A percentile compares a stretch with the other conserved stretches of the same genome.
These are phyloP conservation scores for Bombyx mori DNA, from an alignment of 1,140 invertebrate species.

Conservation along the genomic window DNA sequence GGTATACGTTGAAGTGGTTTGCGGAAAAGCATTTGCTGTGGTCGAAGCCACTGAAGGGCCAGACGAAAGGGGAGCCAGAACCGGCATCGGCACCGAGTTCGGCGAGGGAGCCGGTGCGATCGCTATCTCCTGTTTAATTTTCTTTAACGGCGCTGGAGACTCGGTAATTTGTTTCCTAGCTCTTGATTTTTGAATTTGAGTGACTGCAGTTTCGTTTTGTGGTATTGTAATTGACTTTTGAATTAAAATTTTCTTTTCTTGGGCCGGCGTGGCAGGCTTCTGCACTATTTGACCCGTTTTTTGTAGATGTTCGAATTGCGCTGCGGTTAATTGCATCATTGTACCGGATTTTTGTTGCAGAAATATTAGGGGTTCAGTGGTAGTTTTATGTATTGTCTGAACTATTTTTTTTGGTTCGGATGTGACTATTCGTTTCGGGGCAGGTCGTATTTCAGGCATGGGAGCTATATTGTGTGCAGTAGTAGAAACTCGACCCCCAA, in stretches of 20 bases:
- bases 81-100: slow-evolving; percentile 9
- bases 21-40: slow-evolving; percentile 16
- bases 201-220: slow-evolving; percentile 26
- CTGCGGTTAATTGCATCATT: slow-evolving; percentile 60
- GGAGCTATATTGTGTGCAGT: slow-evolving; percentile 67
- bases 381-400: slow-evolving; percentile 45
- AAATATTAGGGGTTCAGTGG: slow-evolving; percentile 53
- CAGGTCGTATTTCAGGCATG: slow-evolving; percentile 49
- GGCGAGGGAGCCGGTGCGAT: slow-evolving; percentile 31
- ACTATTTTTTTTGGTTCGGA: slow-evolving; percentile 49
- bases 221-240: slow-evolving; percentile 53
- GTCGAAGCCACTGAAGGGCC: slow-evolving; percentile 22
- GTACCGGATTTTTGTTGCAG: slow-evolving; percentile 60
- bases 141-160: slow-evolving; percentile 39
- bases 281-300: slow-evolving; percentile 62
- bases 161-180: slow-evolving; percentile 31
- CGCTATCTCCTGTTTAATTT: slow-evolving; percentile 47
- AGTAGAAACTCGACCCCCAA: slow-evolving; percentile 43
- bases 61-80: slow-evolving; percentile 29
- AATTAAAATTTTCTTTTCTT: slow-evolving; percentile 49
- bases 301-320: slow-evolving; percentile 66
- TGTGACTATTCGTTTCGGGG: slow-evolving; percentile 41
- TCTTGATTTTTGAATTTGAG: slow-evolving; percentile 37
- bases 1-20: slow-evolving; percentile 24
- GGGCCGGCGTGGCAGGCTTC: slow-evolving; percentile 30